Percentiles rank a stretch among this genome's conserved stretches.
phyloP scores from a whole-genome alignment of 1,140 invertebrate genomes.

The Teleopsis dalmanni region DNA sequence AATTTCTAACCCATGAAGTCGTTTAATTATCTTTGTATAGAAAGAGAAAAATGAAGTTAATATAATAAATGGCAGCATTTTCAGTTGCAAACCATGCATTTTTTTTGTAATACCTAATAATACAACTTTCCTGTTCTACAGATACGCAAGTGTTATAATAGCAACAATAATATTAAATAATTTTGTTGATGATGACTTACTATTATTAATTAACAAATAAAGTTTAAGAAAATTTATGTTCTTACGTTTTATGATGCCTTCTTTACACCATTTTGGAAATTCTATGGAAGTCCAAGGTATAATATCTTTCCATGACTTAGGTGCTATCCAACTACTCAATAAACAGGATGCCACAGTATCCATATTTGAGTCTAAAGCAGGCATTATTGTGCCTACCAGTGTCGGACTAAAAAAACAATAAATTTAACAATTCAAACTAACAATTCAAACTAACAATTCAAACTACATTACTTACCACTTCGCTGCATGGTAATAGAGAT shows the following conservation, averaged over 20 bases:
- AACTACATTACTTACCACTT: slow-evolving; percentile 26
- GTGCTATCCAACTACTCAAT: slow-evolving; percentile 30
- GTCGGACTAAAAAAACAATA: slow-evolving; percentile 19
- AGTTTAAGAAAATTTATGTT: not conserved
- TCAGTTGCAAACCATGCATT: too few relatives aligned
- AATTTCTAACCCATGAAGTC: too few relatives aligned
- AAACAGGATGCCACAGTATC: slow-evolving; percentile 27
- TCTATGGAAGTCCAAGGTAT: slow-evolving; percentile 34
- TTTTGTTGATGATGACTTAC: not conserved
- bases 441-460: too few relatives aligned
- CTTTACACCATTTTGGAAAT: slow-evolving; percentile 22
- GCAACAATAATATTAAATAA: not conserved
- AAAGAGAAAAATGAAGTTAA: too few relatives aligned
- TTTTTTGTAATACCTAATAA: too few relatives aligned
- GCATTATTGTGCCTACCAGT: slow-evolving; percentile 34
- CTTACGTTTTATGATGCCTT: slow-evolving; percentile 27
- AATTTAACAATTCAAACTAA: not conserved
- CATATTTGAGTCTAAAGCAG: slow-evolving; percentile 33
- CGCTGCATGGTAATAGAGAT: slow-evolving; percentile 39
- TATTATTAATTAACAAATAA: too few relatives aligned
- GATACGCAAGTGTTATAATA: not conserved
- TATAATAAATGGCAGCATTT: not conserved
- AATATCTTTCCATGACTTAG: slow-evolving; percentile 15
- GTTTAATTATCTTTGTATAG: too few relatives aligned
- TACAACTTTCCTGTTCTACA: not conserved